Percentiles rank a stretch among this genome's conserved stretches.
phyloP scores from a whole-genome alignment of 2,113 vertebrate genomes.

The Balaeniceps rex region DNA sequence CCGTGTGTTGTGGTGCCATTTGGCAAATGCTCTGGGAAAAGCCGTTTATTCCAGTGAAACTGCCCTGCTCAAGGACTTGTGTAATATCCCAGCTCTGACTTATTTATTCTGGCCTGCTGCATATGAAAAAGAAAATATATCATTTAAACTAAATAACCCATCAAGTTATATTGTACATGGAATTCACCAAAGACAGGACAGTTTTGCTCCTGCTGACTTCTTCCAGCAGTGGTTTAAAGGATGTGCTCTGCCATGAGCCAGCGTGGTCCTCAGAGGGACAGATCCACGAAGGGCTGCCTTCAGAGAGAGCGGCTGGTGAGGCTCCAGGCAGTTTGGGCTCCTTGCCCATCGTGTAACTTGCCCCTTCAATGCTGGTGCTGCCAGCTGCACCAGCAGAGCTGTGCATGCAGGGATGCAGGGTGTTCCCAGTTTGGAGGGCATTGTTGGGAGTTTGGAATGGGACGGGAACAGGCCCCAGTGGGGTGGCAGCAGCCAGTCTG shows the following conservation, averaged over 20 bases:
- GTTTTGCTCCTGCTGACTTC: not conserved
- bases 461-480: not conserved
- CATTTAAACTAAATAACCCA: not conserved
- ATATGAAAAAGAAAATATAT: not conserved
- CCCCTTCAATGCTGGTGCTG: not conserved
- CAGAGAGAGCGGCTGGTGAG: not conserved
- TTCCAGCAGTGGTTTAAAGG: not conserved
- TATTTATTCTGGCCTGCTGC: not conserved
- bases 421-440: not conserved
- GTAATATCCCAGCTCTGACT: not conserved
- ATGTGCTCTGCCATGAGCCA: not conserved
- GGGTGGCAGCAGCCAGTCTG: not conserved
- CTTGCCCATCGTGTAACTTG: not conserved
- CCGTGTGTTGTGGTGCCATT: not conserved
- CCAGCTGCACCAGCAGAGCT: not conserved
- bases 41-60: not conserved
- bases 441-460: not conserved
- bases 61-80: not conserved
- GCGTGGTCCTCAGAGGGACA: not conserved
- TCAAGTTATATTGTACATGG: not conserved
- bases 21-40: not conserved
- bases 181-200: not conserved
- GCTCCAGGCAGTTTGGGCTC: not conserved
- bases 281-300: not conserved
- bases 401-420: fast-evolving